These are phyloP conservation scores for Sepiola atlantica DNA, from an alignment of 2,888 invertebrate species.

Conservation along the genomic window DNA sequence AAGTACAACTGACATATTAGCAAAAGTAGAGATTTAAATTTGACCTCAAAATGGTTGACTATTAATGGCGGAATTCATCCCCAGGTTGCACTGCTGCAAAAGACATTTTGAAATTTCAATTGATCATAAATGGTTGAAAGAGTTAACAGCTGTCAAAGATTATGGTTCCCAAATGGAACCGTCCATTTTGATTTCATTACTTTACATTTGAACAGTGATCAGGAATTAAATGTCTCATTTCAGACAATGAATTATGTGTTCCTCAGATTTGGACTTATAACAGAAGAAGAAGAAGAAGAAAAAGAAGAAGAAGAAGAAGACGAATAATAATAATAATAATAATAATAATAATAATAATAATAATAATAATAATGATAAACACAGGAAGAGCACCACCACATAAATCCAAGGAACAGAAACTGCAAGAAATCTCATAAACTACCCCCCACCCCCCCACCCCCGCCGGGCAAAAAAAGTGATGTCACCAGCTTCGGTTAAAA, in stretches of 20 bases:
- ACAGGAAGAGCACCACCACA: too few relatives aligned
- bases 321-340: too few relatives aligned
- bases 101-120: background rate
- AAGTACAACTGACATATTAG: background rate
- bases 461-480: too few relatives aligned
- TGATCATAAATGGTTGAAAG: background rate
- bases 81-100: background rate
- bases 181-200: background rate
- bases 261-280: too few relatives aligned
- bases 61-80: background rate
- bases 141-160: background rate
- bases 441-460: too few relatives aligned
- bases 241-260: background rate
- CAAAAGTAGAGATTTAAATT: background rate
- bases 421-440: too few relatives aligned
- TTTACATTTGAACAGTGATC: background rate
- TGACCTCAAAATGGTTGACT: background rate
- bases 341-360: too few relatives aligned
- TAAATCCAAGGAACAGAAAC: too few relatives aligned
- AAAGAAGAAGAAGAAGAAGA: too few relatives aligned
- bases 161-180: background rate
- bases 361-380: too few relatives aligned
- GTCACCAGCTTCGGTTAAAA: too few relatives aligned
- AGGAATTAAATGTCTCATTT: background rate
- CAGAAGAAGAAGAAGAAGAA: too few relatives aligned